Evolutionary conservation across 2,113 vertebrate species (phyloP).

Genomic region (Aptenodytes forsteri): DNA sequence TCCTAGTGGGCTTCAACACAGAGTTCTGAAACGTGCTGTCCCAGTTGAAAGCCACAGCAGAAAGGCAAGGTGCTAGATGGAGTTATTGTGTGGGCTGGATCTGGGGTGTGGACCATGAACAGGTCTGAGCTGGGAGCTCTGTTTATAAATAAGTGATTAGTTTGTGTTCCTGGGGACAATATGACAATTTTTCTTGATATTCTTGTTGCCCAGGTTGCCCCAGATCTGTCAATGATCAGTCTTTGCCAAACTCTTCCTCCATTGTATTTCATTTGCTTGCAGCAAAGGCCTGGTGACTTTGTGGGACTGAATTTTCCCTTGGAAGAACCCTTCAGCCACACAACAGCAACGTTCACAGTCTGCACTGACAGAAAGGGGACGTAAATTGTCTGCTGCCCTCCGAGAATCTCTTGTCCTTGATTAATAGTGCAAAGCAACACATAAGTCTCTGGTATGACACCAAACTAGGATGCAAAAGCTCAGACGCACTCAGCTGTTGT

Average conservation of each 20-base stretch:
- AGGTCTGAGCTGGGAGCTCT: neutral
- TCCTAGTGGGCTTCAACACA: neutral
- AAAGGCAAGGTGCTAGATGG: neutral
- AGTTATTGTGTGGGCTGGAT: neutral
- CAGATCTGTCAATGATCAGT: neutral
- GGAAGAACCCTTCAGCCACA: neutral
- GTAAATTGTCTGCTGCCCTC: neutral
- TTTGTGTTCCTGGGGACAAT: neutral
- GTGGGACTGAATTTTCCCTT: neutral
- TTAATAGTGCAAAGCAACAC: neutral
- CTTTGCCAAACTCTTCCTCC: neutral
- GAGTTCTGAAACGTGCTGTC: neutral
- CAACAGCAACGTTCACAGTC: neutral
- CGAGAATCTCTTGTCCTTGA: neutral
- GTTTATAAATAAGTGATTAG: neutral
- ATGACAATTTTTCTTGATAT: neutral
- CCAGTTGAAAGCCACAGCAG: neutral
- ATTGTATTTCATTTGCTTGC: accelerated
- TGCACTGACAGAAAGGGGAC: neutral
- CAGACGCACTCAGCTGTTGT: accelerated
- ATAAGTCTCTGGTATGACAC: neutral
- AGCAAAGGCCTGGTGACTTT: neutral
- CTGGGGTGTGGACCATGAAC: neutral
- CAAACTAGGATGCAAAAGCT: neutral
- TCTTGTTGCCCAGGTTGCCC: neutral